Evolutionary conservation across 2,888 invertebrate genomes (phyloP), one percentile per base, ranked within the genome.

Genomic region (Stenoptilia bipunctidactyla): DNA sequence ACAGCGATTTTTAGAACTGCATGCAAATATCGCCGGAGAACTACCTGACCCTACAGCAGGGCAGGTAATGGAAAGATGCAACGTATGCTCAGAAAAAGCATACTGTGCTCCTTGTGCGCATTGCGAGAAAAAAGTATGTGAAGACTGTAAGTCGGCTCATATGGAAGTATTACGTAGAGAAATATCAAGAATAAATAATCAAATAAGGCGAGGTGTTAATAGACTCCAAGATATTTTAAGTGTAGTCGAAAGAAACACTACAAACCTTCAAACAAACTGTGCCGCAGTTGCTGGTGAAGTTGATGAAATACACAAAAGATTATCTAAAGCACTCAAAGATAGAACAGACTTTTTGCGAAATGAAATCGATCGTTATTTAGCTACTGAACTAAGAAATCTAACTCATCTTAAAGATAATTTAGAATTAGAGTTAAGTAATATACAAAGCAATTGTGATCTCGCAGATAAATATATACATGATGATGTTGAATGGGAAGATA

Each of bases 51-150:
- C 94, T 34, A 94, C 93, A 45, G 92, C 93, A 65, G 94, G 94
- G 43, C 94, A 95, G 76, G 88, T 94, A 41, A 96, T 96, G 95
- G 95, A 95, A 76, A 86, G 96, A 55, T 96, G 96, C 73, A 93
- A 93, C 61, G 94, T 97, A 36, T 95, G 97, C 80, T 94, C 94
- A 40, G 94, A 96, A 76, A 94, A 97, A 75, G 91, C 94, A 42
- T 94, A 95, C 65, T 91, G 95, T 56, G 90, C 89, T 42, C 85
- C 89, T 37, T 99, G 98, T 74, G 91, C 93, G 15, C 98, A 99
- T 75, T 99, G 99, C 80, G 97, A 98, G 62, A 96, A 97, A 66
- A 95, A 96, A 82, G 92, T 98, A 47, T 99, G 98, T 75, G 91
- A 93, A 52, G 96, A 97, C 64, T 99, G 99, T 82, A 97, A 97